A percentile compares a stretch with the other conserved stretches of the same genome.
Conservation (phyloP, 2,113 vertebrate species). For the Psettodes erumei region DNA sequence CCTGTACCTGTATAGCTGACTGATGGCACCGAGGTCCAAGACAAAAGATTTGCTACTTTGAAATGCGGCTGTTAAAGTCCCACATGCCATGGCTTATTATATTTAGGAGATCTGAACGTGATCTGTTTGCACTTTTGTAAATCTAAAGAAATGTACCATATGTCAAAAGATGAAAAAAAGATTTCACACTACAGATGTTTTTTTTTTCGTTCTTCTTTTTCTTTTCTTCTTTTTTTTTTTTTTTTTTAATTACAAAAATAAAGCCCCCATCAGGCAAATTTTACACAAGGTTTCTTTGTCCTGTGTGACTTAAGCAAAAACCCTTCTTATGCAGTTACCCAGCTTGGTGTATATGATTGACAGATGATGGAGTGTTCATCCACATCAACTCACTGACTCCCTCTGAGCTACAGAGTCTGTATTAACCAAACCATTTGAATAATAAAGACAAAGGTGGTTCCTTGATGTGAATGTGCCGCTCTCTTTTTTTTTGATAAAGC, state of each 20-base stretch:
- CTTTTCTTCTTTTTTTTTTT: conserved; percentile 35
- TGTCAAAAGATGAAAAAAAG: conserved; percentile 56
- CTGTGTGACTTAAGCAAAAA: conserved; percentile 30
- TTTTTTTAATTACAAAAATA: conserved; percentile 49
- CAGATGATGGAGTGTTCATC: conserved; percentile 54
- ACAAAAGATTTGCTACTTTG: conserved; percentile 38
- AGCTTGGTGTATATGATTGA: conserved; percentile 57
- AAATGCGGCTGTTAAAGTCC: conserved; percentile 41
- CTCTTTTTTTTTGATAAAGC: neutral
- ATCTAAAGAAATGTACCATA: conserved; percentile 73
- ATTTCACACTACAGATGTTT: conserved; percentile 73
- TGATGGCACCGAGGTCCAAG: conserved; percentile 51
- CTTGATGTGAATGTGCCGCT: conserved; percentile 42
- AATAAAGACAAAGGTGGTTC: conserved; percentile 81
- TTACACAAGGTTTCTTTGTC: conserved; percentile 51
- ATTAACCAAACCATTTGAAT: conserved; percentile 75
- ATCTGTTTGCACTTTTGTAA: conserved; percentile 83
- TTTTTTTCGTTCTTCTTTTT: conserved; percentile 45
- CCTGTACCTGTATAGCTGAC: conserved; percentile 73
- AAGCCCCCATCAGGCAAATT: conserved; percentile 39
- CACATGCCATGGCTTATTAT: conserved; percentile 45
- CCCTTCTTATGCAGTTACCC: conserved; percentile 43
- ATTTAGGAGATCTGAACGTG: conserved; percentile 52
- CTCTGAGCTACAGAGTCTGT: conserved; percentile 73
- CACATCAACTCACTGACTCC: conserved; percentile 64